phyloP scores from a whole-genome alignment of 1,140 invertebrate species.

The Scylla paramamosain region DNA sequence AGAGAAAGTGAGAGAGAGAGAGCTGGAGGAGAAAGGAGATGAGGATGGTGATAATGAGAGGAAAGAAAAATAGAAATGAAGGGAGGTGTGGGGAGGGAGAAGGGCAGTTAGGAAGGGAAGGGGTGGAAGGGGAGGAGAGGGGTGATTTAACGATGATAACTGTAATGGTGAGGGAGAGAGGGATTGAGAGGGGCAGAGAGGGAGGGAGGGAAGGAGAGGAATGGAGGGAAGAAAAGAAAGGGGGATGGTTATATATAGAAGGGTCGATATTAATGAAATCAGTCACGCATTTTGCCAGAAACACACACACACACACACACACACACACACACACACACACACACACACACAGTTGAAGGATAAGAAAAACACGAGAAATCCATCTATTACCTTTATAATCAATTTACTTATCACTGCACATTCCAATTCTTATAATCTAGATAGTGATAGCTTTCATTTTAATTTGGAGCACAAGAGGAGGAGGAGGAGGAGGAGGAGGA shows the following conservation, averaged over 20 bases:
- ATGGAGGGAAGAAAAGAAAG: background rate
- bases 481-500: background rate
- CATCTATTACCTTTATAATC: too few species aligned
- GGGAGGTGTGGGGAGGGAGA: too few species aligned
- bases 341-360: background rate
- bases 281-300: background rate
- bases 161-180: too few species aligned
- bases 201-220: background rate
- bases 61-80: background rate
- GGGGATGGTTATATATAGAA: background rate
- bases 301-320: slow-evolving; percentile 15
- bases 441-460: too few species aligned
- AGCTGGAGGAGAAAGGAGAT: background rate
- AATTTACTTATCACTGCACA: too few species aligned
- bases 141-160: background rate
- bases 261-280: background rate
- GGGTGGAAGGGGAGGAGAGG: background rate
- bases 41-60: too few species aligned
- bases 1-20: background rate
- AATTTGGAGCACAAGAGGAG: background rate
- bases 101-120: too few species aligned
- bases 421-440: too few species aligned
- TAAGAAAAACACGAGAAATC: background rate
- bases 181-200: too few species aligned
- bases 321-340: background rate